A percentile compares a stretch with the other conserved stretches of the same genome.
Evolutionary conservation across 2,888 invertebrate genomes (phyloP).

Genomic region (Proisotoma minuta): DNA sequence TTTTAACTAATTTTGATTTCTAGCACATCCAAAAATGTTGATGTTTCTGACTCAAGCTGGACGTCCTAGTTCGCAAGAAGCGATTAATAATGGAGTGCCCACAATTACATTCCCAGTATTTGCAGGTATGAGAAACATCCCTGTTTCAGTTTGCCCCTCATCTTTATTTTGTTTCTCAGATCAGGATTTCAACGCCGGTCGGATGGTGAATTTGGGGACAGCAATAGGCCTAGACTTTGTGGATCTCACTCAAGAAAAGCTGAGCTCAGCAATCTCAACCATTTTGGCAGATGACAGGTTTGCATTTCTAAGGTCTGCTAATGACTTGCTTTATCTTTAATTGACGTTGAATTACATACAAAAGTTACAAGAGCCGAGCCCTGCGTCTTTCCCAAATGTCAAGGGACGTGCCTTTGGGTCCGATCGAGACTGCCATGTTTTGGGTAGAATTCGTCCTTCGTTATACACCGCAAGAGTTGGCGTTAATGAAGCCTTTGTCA

Average conservation of each 20-base stretch:
- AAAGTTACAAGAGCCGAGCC: too few relatives aligned
- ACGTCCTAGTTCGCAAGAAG: conserved; percentile 14
- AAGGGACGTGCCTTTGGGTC: conserved; percentile 32
- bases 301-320: too few relatives aligned
- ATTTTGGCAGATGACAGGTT: conserved; percentile 22
- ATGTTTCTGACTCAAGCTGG: conserved; percentile 18
- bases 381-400: too few relatives aligned
- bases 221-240: conserved; percentile 53
- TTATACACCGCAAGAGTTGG: conserved; percentile 24
- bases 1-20: not conserved
- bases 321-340: too few relatives aligned
- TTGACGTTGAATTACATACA: too few relatives aligned
- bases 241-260: conserved; percentile 52
- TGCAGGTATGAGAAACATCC: too few relatives aligned
- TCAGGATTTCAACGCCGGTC: conserved; percentile 57
- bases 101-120: too few relatives aligned
- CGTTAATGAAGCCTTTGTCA: conserved; percentile 13
- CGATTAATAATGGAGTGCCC: conserved; percentile 13
- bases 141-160: too few relatives aligned
- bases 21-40: conserved; percentile 12
- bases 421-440: conserved; percentile 28
- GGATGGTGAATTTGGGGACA: conserved; percentile 56
- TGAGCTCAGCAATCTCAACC: conserved; percentile 27
- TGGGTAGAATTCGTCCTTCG: conserved; percentile 41
- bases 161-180: too few relatives aligned